Evolutionary conservation across 2,797 vertebrate genomes (phyloP).

Genomic region (Moxostoma hubbsi): DNA sequence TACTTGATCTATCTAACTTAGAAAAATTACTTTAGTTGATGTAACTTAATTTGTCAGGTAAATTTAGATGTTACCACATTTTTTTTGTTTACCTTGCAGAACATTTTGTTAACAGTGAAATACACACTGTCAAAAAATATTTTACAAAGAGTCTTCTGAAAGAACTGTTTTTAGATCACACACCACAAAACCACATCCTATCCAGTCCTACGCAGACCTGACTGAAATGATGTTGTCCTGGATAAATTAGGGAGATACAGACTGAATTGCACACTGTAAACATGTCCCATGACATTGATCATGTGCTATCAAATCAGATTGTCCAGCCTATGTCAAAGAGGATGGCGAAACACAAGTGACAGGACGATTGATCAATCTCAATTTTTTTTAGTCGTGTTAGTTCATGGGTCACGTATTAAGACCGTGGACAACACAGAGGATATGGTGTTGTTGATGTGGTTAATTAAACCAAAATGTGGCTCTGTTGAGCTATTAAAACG

Average conservation of each 20-base stretch:
- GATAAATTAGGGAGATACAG: not conserved
- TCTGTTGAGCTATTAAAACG: no score
- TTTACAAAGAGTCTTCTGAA: not conserved
- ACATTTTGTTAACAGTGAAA: no score
- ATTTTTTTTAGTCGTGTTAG: not conserved
- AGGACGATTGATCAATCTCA: conserved; percentile 4
- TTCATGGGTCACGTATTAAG: not conserved
- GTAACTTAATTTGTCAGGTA: no score
- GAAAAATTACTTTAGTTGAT: no score
- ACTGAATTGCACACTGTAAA: conserved; percentile 1
- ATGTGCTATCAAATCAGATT: conserved; percentile 31
- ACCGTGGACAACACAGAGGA: not conserved
- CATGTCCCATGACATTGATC: conserved; percentile 17
- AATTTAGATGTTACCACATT: no score
- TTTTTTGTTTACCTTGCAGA: no score
- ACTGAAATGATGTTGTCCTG: not conserved
- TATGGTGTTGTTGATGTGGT: not conserved
- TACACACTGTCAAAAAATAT: no score
- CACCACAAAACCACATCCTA: not conserved
- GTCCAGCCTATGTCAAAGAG: conserved; percentile 4
- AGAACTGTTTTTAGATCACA: not conserved
- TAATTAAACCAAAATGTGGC: no score
- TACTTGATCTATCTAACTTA: no score
- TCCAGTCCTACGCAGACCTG: not conserved
- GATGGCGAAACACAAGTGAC: not conserved